Evolutionary conservation across 2,888 invertebrate genomes (phyloP).

Genomic region (Vannuccia rotundouncinata): DNA sequence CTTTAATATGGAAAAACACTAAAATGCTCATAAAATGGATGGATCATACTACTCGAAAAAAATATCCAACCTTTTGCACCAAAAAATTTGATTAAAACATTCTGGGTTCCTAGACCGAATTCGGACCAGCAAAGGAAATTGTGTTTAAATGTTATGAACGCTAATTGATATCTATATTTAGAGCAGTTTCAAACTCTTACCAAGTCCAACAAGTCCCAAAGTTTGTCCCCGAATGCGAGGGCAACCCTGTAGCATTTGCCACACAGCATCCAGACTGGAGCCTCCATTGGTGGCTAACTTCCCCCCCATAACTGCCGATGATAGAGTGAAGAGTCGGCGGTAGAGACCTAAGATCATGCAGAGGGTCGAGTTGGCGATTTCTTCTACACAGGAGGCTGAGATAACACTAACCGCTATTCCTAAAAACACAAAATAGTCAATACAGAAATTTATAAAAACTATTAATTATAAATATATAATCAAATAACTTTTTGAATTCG

Average conservation of each 20-base stretch:
- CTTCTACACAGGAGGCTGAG: slow-evolving; percentile 37
- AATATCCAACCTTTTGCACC: too few relatives aligned
- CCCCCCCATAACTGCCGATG: not conserved
- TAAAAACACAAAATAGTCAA: slow-evolving; percentile 2
- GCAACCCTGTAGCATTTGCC: slow-evolving; percentile 20
- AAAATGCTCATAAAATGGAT: too few relatives aligned
- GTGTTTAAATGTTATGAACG: too few relatives aligned
- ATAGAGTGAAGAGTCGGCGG: slow-evolving; percentile 30
- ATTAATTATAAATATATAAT: too few relatives aligned
- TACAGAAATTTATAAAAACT: not conserved
- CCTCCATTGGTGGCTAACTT: not conserved
- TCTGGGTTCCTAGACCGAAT: too few relatives aligned
- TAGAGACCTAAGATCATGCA: slow-evolving; percentile 38
- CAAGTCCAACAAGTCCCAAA: slow-evolving; percentile 35
- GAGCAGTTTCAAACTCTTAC: too few relatives aligned
- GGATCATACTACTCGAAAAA: too few relatives aligned
- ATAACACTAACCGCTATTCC: slow-evolving; percentile 37
- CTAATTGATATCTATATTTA: too few relatives aligned
- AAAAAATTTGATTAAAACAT: too few relatives aligned
- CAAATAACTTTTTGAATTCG: too few relatives aligned
- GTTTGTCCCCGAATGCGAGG: slow-evolving; percentile 38
- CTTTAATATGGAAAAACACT: too few relatives aligned
- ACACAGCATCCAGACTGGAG: slow-evolving; percentile 33
- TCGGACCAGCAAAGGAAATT: too few relatives aligned
- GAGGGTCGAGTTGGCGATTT: slow-evolving; percentile 36